Evolutionary conservation across 2,113 vertebrate genomes (phyloP).

Genomic region (Polypterus senegalus): DNA sequence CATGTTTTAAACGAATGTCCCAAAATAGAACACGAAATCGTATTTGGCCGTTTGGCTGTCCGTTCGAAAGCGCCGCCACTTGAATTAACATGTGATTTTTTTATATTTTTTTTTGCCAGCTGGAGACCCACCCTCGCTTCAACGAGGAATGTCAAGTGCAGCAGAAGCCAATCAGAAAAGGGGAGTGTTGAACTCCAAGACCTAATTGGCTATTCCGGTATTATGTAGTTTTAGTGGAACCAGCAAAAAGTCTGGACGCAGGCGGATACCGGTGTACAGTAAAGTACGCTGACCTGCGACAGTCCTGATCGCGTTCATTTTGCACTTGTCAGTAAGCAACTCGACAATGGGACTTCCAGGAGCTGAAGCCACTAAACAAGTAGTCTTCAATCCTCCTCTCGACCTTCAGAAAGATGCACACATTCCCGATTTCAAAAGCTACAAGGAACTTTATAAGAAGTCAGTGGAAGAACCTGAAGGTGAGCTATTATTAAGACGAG

Average conservation of each 20-base stretch:
- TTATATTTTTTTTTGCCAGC: too few species aligned
- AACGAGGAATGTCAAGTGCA: too few species aligned
- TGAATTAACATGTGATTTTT: too few species aligned
- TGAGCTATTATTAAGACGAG: conserved; percentile 26
- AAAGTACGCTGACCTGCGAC: conserved; percentile 25
- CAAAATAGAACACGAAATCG: too few species aligned
- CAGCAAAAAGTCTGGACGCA: conserved; percentile 28
- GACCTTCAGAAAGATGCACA: conserved; percentile 47
- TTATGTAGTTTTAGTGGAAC: conserved; percentile 30
- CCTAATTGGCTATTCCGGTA: conserved; percentile 33
- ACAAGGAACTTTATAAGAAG: conserved; percentile 47
- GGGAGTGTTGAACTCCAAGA: conserved; percentile 40
- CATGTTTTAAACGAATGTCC: too few species aligned
- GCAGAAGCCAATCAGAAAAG: conserved; percentile 45
- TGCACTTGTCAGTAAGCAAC: too few species aligned
- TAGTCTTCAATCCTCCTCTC: conserved; percentile 37
- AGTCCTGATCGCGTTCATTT: conserved; percentile 16
- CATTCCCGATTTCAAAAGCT: conserved; percentile 50
- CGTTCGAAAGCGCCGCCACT: too few species aligned
- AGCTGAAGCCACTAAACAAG: conserved; percentile 28
- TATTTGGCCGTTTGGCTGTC: too few species aligned
- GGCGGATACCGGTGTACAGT: conserved; percentile 24
- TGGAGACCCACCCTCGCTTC: too few species aligned
- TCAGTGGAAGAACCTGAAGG: conserved; percentile 59
- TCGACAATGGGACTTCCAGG: conserved; percentile 41